Base-by-base conservation (phyloP, 2,113 vertebrate species). In the Chlorodrepanis virens region DNA sequence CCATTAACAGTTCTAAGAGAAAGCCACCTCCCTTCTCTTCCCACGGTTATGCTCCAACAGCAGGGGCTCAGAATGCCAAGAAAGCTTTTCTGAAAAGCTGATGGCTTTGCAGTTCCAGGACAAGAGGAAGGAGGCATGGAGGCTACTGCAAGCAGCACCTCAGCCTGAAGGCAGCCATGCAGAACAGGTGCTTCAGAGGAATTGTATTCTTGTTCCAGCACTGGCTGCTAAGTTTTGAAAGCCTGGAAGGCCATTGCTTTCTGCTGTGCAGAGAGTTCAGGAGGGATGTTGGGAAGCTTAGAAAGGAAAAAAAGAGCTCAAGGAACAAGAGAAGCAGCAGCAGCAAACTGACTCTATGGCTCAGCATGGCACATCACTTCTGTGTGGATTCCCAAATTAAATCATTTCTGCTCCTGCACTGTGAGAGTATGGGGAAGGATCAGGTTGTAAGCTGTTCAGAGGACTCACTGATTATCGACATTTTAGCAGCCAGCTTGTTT, bases 341-440 rank as follows among this genome's bases (percentile, higher is more conserved):
- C 11, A 75, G 60, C 33, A 91, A 80, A 70, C 63, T 67, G 56
- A 70, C 74, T 87, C 56, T 35, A 4, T 0, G 2, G 45, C 86
- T 95, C 79, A 63, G 70, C 29, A 47, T 25, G 47, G 50, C 59
- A 83, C 0, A 0, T 44, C 27, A 57, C 27, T 86, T 59, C 75
- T 59, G 42, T 83, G 78, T 25, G 22, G 49, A 90, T 94, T 80
- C 52, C 44, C 79, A 91, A 96, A 95, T 96, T 63, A 94, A 93
- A 96, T 81, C 10, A 77, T 78, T 94, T 86, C 84, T 94, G 42
- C 35, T 67, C 60, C 64, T 70, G 90, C 75, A 83, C 82, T 59
- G 71, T 80, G 82, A 95, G 92, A 96, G 77, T 54, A 93, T 90
- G 59, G 71, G 91, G 86, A 89, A 89, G 89, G 83, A 92, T 94